phyloP scores from a whole-genome alignment of 2,888 invertebrate species.

The Petrolisthes cinctipes region DNA sequence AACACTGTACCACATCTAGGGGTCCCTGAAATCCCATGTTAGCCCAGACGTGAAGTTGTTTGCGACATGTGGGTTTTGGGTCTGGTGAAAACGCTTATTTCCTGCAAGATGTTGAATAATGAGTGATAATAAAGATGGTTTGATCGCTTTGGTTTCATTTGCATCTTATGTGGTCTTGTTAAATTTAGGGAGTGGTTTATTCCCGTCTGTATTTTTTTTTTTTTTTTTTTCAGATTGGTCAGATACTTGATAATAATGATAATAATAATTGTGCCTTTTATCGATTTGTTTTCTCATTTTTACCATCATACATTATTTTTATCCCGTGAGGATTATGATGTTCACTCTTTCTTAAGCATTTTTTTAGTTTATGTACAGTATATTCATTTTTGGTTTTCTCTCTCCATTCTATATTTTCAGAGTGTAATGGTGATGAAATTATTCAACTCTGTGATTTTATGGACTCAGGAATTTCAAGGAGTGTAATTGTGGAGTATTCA shows the following conservation, averaged over 20 bases:
- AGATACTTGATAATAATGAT: no score
- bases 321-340: not conserved
- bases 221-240: not conserved
- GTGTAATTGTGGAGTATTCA: not conserved
- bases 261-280: not conserved
- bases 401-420: not conserved
- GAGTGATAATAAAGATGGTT: conserved; percentile 48
- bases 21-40: conserved; percentile 31
- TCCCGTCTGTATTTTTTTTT: not conserved
- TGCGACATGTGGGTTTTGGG: conserved; percentile 31
- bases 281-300: not conserved
- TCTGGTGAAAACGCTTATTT: conserved; percentile 46
- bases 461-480: not conserved
- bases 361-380: not conserved
- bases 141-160: conserved; percentile 34
- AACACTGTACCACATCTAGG: conserved; percentile 19
- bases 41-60: not conserved
- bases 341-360: not conserved
- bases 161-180: not conserved
- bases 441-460: not conserved
- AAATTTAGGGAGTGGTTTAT: not conserved
- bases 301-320: not conserved
- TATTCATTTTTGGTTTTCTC: not conserved
- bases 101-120: conserved; percentile 31
- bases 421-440: not conserved